Evolutionary conservation across 2,113 vertebrate species (phyloP).

Genomic region (Lepus americanus): DNA sequence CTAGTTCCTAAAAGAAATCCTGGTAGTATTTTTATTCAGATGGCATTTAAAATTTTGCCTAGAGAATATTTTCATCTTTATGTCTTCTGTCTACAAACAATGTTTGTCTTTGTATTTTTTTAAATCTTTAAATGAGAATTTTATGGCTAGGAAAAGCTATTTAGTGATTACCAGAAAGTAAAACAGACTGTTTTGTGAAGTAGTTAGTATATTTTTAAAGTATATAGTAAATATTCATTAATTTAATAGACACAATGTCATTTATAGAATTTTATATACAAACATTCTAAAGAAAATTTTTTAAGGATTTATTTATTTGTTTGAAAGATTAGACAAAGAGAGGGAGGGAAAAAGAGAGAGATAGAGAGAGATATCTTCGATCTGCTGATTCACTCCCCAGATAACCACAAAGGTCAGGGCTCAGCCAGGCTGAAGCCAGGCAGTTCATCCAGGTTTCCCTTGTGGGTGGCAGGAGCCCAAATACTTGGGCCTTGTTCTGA

Average conservation of each 20-base stretch:
- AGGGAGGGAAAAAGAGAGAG: too few species aligned
- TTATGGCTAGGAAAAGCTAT: constrained; percentile 6
- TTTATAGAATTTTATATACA: not conserved
- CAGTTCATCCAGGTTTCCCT: too few species aligned
- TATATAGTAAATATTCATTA: not conserved
- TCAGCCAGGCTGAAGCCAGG: too few species aligned
- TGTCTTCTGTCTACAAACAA: not conserved
- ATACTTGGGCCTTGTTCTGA: too few species aligned
- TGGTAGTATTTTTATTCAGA: not conserved
- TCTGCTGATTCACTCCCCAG: too few species aligned
- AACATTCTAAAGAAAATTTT: not conserved
- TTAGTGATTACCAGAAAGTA: not conserved
- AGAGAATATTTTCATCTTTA: not conserved
- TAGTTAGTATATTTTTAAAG: constrained; percentile 29
- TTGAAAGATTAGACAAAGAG: too few species aligned
- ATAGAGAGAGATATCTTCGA: too few species aligned
- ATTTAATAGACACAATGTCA: not conserved
- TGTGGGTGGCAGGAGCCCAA: too few species aligned
- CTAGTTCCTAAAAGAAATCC: not conserved
- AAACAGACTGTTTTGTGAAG: not conserved
- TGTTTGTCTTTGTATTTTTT: not conserved
- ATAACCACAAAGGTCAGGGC: too few species aligned
- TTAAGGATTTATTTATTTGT: not conserved
- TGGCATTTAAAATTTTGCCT: constrained; percentile 16
- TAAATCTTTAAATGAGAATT: not conserved